A percentile compares a stretch with the other conserved stretches of the same genome.
These are phyloP conservation scores for Gastracanthus pulcherrimus DNA, from an alignment of 2,888 invertebrate genomes.

Conservation along the genomic window DNA sequence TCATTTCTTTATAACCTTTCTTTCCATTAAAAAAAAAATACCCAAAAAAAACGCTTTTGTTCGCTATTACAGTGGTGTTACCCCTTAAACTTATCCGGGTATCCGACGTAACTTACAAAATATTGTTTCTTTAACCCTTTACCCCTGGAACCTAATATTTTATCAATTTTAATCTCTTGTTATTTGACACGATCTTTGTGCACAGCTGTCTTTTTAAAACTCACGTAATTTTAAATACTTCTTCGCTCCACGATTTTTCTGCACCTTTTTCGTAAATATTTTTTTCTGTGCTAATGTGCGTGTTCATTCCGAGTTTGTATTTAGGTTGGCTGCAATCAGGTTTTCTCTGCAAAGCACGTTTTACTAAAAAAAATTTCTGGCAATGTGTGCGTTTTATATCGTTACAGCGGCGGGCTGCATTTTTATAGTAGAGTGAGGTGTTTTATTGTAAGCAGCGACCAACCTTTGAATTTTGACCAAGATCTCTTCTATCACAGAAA, in stretches of 20 bases:
- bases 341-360: too few species aligned
- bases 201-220: neutral
- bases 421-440: slow-evolving; percentile 21
- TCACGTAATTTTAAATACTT: neutral
- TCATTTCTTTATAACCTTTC: too few species aligned
- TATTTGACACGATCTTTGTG: neutral
- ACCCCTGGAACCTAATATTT: neutral
- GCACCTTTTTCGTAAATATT: neutral
- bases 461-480: too few species aligned
- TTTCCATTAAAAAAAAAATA: too few species aligned
- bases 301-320: neutral
- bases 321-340: too few species aligned
- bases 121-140: neutral
- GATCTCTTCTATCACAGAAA: too few species aligned
- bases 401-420: neutral
- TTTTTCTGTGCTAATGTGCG: neutral
- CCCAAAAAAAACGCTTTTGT: too few species aligned
- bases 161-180: neutral
- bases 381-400: neutral
- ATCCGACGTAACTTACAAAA: neutral
- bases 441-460: slow-evolving; percentile 62
- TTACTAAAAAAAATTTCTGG: neutral
- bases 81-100: neutral
- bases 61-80: too few species aligned
- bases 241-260: neutral